Percentiles rank a stretch among this genome's conserved stretches.
phyloP scores from a whole-genome alignment of 2,797 vertebrate species.

The Scolopax rusticola region DNA sequence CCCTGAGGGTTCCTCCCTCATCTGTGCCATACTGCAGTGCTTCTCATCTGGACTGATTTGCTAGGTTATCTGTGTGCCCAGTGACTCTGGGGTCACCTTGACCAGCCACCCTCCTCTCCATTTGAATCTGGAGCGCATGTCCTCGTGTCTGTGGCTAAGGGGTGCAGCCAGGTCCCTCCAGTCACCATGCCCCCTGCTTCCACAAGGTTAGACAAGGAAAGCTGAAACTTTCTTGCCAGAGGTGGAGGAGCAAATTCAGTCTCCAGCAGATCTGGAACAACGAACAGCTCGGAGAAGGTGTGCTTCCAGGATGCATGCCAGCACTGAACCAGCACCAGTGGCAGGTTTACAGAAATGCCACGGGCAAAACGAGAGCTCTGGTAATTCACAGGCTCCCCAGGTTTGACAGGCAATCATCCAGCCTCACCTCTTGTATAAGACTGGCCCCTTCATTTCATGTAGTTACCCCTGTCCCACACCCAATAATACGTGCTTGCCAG shows the following conservation, averaged over 20 bases:
- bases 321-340: conserved; percentile 42
- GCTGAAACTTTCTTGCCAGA: conserved; percentile 24
- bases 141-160: neutral
- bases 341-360: conserved; percentile 67
- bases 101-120: neutral
- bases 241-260: neutral
- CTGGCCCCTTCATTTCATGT: conserved; percentile 53
- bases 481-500: conserved; percentile 35
- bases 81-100: neutral
- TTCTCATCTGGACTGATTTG: neutral
- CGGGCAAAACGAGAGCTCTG: conserved; percentile 56
- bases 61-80: accelerated
- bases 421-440: conserved; percentile 58
- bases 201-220: conserved; percentile 36
- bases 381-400: conserved; percentile 44
- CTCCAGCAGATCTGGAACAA: conserved; percentile 47
- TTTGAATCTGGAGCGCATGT: accelerated
- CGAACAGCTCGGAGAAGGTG: conserved; percentile 37
- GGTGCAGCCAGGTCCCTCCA: neutral
- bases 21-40: neutral
- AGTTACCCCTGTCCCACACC: conserved; percentile 45
- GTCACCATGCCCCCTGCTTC: neutral
- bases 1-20: neutral
- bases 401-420: conserved; percentile 61
- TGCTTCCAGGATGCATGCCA: conserved; percentile 60